Conservation (phyloP, 2,888 invertebrate genomes). For the Eurois occulta region DNA sequence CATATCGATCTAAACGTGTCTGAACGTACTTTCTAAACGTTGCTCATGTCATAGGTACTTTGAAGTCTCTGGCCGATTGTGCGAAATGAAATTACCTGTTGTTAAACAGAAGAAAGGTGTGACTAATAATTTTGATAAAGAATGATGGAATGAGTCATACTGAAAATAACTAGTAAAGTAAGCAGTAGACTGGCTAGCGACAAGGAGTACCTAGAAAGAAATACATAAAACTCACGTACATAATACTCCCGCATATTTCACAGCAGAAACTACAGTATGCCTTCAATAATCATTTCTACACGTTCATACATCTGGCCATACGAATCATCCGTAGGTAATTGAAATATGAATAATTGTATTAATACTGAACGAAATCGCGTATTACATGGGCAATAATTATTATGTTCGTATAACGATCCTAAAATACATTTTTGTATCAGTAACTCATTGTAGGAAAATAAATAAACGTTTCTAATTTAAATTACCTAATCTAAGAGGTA, state of each 20-base stretch:
- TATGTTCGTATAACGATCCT: constrained; percentile 5
- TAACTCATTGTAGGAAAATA: constrained; percentile 35
- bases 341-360: neutral
- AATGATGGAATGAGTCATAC: constrained; percentile 2
- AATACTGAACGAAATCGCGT: neutral
- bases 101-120: constrained; percentile 33
- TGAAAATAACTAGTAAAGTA: neutral
- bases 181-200: neutral
- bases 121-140: constrained; percentile 43
- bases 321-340: neutral
- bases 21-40: constrained; percentile 60
- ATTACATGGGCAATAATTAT: neutral
- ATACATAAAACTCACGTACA: neutral
- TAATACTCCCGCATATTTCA: too few species aligned
- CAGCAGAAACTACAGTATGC: neutral
- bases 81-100: constrained; percentile 46
- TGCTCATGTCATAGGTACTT: constrained; percentile 43
- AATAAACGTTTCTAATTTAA: constrained; percentile 15
- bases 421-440: neutral
- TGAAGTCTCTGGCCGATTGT: constrained; percentile 32
- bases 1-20: constrained; percentile 55
- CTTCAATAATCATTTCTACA: neutral
- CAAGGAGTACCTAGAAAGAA: neutral
- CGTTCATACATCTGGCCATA: neutral
- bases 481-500: constrained; percentile 38